phyloP scores from a whole-genome alignment of 2,888 invertebrate species.

The Microchrysa polita region DNA sequence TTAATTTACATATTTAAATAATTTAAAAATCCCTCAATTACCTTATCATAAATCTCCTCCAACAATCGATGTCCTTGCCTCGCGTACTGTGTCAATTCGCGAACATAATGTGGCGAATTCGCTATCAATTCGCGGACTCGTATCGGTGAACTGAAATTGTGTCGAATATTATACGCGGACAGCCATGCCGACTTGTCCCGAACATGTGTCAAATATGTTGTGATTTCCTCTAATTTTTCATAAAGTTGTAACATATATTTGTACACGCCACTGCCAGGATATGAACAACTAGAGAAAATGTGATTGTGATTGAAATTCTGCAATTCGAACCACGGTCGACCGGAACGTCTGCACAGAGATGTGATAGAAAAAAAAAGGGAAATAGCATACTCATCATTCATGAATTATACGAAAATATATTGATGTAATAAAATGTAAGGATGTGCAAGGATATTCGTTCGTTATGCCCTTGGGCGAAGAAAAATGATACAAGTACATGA shows the following conservation, averaged over 20 bases:
- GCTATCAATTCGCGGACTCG: constrained; percentile 71
- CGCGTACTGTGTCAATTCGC: constrained; percentile 68
- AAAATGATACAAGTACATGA: too few relatives aligned
- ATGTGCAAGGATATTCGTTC: too few relatives aligned
- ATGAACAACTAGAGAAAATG: constrained; percentile 72
- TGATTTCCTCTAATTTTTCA: constrained; percentile 61
- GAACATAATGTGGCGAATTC: constrained; percentile 69
- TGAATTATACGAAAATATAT: too few relatives aligned
- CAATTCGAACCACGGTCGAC: constrained; percentile 68
- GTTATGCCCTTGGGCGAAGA: too few relatives aligned
- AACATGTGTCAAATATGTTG: constrained; percentile 61
- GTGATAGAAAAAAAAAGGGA: too few relatives aligned
- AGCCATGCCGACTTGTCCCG: constrained; percentile 70
- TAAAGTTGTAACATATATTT: constrained; percentile 64
- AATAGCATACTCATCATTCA: too few relatives aligned
- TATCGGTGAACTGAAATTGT: constrained; percentile 74
- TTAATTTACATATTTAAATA: too few relatives aligned
- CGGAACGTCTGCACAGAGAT: constrained; percentile 56
- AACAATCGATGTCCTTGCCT: constrained; percentile 69
- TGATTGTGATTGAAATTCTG: constrained; percentile 71
- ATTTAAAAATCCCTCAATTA: constrained; percentile 45
- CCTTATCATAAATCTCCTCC: constrained; percentile 69
- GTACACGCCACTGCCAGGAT: constrained; percentile 71
- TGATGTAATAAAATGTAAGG: too few relatives aligned
- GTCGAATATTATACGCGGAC: constrained; percentile 75